phyloP scores from a whole-genome alignment of 2,797 vertebrate genomes.

The Petrocephalus schoutedeni region DNA sequence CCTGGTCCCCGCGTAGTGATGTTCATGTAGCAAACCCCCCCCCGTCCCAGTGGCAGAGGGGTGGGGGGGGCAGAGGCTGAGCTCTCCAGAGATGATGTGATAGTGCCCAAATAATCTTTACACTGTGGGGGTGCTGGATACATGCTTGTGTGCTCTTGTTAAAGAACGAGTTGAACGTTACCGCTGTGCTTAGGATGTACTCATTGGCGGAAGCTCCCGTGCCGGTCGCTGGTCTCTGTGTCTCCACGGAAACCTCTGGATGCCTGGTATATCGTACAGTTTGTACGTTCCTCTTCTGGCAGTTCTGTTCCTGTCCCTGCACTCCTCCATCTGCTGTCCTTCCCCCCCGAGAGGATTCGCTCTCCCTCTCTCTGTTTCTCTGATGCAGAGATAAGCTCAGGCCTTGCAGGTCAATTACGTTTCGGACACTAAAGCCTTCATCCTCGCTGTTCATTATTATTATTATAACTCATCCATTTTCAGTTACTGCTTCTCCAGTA shows the following conservation, averaged over 20 bases:
- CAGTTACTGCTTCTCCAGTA: neutral
- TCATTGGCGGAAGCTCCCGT: neutral
- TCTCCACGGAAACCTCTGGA: conserved; percentile 13
- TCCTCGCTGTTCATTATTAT: neutral
- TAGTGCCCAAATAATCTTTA: neutral
- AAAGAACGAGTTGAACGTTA: conserved; percentile 6
- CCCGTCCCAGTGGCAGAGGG: neutral
- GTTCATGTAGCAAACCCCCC: neutral
- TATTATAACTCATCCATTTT: neutral
- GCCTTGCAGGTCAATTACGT: conserved; percentile 18
- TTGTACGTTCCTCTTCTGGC: neutral
- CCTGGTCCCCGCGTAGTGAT: neutral
- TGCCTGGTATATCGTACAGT: conserved; percentile 7
- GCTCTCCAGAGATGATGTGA: neutral
- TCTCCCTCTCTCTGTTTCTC: neutral
- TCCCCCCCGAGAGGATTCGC: neutral
- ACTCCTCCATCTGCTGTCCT: neutral
- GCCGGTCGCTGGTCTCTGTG: neutral
- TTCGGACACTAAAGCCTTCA: conserved; percentile 13
- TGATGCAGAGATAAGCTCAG: conserved; percentile 19
- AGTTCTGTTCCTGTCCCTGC: neutral
- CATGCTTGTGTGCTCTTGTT: conserved; percentile 1
- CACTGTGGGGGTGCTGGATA: neutral
- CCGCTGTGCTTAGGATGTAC: conserved; percentile 5
- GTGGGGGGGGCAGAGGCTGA: neutral